Conservation (phyloP, 2,113 vertebrate genomes). For the Psilopsiagon aymara region DNA sequence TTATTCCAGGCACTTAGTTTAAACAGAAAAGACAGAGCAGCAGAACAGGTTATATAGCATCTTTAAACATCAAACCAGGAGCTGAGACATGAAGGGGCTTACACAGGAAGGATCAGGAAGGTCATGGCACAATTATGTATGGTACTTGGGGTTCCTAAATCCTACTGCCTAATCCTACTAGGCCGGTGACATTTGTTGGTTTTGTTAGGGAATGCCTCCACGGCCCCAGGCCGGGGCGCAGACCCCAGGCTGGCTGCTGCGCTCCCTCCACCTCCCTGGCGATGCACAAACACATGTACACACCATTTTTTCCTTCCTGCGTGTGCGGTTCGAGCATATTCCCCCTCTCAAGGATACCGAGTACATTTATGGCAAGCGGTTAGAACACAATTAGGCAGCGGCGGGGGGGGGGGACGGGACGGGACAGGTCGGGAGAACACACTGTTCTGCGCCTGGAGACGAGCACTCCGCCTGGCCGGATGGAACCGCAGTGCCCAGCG, state of each 20-base stretch:
- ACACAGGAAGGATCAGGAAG: accelerated
- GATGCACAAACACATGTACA: accelerated
- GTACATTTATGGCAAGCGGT: background rate
- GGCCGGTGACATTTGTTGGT: background rate
- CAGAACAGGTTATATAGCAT: background rate
- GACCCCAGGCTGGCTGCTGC: accelerated
- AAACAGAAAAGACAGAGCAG: background rate
- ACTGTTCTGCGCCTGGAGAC: background rate
- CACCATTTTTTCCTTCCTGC: background rate
- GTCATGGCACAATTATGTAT: accelerated
- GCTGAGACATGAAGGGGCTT: background rate
- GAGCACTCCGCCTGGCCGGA: background rate
- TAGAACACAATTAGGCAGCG: background rate
- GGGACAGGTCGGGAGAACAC: background rate
- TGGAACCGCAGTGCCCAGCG: background rate
- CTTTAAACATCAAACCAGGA: background rate
- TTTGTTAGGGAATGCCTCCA: background rate
- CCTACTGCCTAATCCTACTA: background rate
- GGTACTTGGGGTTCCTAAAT: accelerated
- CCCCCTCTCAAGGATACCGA: background rate
- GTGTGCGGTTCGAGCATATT: background rate
- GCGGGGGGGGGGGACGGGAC: background rate
- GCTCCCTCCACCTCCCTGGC: background rate
- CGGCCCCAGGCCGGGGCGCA: accelerated
- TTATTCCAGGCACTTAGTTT: background rate